Percentiles rank a stretch among this genome's conserved stretches.
Evolutionary conservation across 1,140 invertebrate species (phyloP).

Genomic region (Antheraea pernyi): DNA sequence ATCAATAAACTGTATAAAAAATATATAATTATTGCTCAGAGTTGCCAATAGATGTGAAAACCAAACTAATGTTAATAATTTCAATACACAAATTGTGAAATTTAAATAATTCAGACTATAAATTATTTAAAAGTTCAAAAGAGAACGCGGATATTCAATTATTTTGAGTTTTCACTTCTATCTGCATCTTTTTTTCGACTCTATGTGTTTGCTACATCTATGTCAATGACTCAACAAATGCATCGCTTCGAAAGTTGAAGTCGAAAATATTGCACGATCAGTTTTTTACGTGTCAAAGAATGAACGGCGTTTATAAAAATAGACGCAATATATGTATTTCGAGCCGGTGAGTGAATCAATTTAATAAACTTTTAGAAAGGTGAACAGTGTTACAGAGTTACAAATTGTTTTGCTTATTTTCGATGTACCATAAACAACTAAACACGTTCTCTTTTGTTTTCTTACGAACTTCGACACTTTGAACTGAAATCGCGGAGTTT

Average conservation of each 20-base stretch:
- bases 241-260: neutral
- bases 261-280: neutral
- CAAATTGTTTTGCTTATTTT: constrained; percentile 4
- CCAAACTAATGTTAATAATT: no score
- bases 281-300: neutral
- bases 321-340: neutral
- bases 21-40: no score
- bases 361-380: neutral
- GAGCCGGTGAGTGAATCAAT: neutral
- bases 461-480: neutral
- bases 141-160: no score
- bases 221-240: neutral
- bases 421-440: neutral
- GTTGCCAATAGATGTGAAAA: no score
- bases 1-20: no score
- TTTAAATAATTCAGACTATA: no score
- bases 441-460: neutral
- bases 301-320: neutral
- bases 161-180: neutral
- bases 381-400: neutral
- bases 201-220: neutral
- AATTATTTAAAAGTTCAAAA: no score
- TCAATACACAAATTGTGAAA: no score
- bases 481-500: neutral
- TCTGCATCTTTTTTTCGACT: neutral